These are phyloP conservation scores for Sipha flava DNA, from an alignment of 1,140 invertebrate species.

Conservation along the genomic window DNA sequence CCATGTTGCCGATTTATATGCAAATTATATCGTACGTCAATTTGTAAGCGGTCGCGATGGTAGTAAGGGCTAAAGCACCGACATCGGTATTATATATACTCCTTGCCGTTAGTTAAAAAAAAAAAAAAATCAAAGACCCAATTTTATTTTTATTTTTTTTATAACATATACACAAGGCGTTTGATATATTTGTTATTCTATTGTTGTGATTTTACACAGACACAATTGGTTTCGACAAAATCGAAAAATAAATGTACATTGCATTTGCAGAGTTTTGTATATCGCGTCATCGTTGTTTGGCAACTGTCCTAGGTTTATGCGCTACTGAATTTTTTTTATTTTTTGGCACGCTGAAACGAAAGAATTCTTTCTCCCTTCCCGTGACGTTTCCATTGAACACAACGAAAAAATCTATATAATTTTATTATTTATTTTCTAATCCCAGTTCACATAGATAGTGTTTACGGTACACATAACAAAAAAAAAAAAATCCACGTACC, in stretches of 20 bases:
- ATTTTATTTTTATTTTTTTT: no score
- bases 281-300: not conserved
- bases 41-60: not conserved
- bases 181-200: not conserved
- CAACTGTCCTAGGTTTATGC: not conserved
- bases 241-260: not conserved
- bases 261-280: not conserved
- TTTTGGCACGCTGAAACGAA: not conserved
- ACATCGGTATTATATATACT: not conserved
- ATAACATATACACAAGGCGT: not conserved
- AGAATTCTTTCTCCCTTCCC: no score
- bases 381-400: no score
- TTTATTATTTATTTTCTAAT: no score
- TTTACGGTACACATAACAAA: no score
- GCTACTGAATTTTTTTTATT: not conserved
- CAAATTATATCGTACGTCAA: not conserved
- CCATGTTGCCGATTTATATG: not conserved
- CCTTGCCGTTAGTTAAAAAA: no score
- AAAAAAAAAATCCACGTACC: no score
- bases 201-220: not conserved
- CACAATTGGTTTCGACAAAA: not conserved
- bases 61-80: no score
- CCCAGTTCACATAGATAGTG: no score
- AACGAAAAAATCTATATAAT: no score
- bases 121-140: no score